Evolutionary conservation across 1,140 invertebrate species (phyloP), one percentile per base, ranked within the genome.

Genomic region (Penaeus indicus): DNA sequence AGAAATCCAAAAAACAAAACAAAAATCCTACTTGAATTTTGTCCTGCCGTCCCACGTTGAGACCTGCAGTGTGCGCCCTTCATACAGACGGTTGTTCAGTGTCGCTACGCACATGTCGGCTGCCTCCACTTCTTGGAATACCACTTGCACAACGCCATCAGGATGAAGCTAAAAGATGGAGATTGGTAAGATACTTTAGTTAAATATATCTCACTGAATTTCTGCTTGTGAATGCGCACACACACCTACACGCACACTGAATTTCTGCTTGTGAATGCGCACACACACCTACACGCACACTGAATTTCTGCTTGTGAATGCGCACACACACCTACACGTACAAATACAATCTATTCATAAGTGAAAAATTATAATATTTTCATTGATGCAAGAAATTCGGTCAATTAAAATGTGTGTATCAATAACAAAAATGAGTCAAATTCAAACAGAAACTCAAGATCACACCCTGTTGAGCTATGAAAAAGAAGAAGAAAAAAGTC

Each of bases 11-110:
- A 38, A 90, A 0, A 79, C 54, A 60, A 18, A 22, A 81, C 11
- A 89, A 72, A 92, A 42, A 42, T 42, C 94, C 92, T 90, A 95
- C 94, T 95, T 97, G 93, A 96, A 99, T 93, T 98, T 99, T 0
- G 97, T 98, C 92, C 96, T 96, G 11, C 99, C 99, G 94, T 99
- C 98, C 97, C 98, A 99, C 88, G 96, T 95, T 92, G 96, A 95
- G 4, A 98, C 98, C 8, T 94, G 95, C 32, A 99, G 94, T 93
- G 96, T 94, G 54, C 96, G 94, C 92, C 98, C 96, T 5, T 95
- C 96, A 94, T 99, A 99, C 95, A 96, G 98, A n/a, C 98, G 94
- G 0, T 97, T 96, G 93, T 99, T 97, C 91, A 99, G 94, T 72
- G 97, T 94, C 90, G 95, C 94, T 21, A 99, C 95, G 84, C 98